A percentile compares a stretch with the other conserved stretches of the same genome.
These are phyloP conservation scores for Charanyca ferruginea DNA, from an alignment of 2,888 invertebrate species.

Conservation along the genomic window DNA sequence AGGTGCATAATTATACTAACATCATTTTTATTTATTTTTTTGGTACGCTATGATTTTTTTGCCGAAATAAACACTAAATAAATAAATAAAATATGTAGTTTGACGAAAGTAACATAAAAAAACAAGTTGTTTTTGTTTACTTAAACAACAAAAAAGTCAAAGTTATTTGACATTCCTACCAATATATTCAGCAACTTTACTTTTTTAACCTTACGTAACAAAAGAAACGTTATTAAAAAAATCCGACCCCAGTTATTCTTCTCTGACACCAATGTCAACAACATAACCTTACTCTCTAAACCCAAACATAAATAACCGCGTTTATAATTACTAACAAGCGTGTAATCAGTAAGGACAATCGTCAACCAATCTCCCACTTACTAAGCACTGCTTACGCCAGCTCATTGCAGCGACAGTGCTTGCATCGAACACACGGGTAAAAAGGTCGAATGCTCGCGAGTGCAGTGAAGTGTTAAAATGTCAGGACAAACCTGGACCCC, in stretches of 20 bases:
- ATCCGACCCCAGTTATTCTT: neutral
- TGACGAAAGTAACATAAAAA: too few species aligned
- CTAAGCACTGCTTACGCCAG: constrained; percentile 14
- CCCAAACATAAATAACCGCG: constrained; percentile 31
- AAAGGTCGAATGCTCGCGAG: constrained; percentile 52
- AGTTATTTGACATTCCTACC: too few species aligned
- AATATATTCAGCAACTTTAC: too few species aligned
- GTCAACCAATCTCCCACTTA: constrained; percentile 51
- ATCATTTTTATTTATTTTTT: too few species aligned
- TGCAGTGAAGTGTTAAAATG: constrained; percentile 70
- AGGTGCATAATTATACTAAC: too few species aligned
- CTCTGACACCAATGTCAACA: constrained; percentile 20
- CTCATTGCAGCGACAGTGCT: constrained; percentile 56
- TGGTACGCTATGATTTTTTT: too few species aligned
- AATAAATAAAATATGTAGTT: too few species aligned
- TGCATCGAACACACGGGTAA: constrained; percentile 52
- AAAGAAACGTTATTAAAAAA: neutral
- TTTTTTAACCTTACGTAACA: too few species aligned
- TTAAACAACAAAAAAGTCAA: too few species aligned
- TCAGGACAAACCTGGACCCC: constrained; percentile 87
- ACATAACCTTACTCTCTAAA: constrained; percentile 51
- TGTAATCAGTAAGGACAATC: constrained; percentile 56
- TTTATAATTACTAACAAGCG: constrained; percentile 33
- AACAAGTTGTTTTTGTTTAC: too few species aligned
- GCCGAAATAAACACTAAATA: too few species aligned